Evolutionary conservation across 2,888 invertebrate genomes (phyloP), one percentile per base, ranked within the genome.

Genomic region (Drosophila parthenogenetica): DNA sequence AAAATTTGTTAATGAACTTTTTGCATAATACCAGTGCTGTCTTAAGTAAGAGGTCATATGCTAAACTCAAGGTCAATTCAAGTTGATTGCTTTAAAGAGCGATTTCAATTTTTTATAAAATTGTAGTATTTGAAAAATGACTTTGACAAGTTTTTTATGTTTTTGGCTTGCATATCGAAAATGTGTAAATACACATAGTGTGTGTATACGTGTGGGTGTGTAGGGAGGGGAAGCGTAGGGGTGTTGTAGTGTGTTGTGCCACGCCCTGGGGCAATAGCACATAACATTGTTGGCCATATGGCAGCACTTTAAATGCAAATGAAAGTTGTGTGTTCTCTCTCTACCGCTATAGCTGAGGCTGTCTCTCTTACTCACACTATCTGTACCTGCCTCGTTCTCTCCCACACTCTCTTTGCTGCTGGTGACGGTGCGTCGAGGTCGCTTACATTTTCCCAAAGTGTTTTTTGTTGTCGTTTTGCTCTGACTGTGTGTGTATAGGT

Each of bases 301-400:
- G 86, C 88, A 79, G 77, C 86, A 83, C 83, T 83, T 83, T 88
- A 83, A 83, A 87, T 83, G 83, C 83, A 83, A 83, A 83, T 83
- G 88, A 88, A 88, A 83, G 83, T 81, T 74, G 68, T 85, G 29
- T 8, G 8, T 8, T 8, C 29, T 29, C 29, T 71, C 76, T 68
- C 82, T 73, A 74, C 65, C 68, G 63, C 53, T 25, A 7, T 7
- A 10, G 22, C 32, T 32, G 7, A 8, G 0, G 25, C 48, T 35
- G 66, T 63, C 53, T 25, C n/a, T 8, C 14, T 46, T 16, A 13
- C 48, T 71, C 76, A 8, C 29, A 29, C 29, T 29, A 29, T 71
- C 79, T 68, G 76, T 78, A 74, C 70, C 68, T 65, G n/a, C n/a
- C 53, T 14, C n/a, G 13, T 66, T 63, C 53, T 14, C n/a, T n/a